Evolutionary conservation across 2,888 invertebrate species (phyloP).

Genomic region (Zonitis immaculata): DNA sequence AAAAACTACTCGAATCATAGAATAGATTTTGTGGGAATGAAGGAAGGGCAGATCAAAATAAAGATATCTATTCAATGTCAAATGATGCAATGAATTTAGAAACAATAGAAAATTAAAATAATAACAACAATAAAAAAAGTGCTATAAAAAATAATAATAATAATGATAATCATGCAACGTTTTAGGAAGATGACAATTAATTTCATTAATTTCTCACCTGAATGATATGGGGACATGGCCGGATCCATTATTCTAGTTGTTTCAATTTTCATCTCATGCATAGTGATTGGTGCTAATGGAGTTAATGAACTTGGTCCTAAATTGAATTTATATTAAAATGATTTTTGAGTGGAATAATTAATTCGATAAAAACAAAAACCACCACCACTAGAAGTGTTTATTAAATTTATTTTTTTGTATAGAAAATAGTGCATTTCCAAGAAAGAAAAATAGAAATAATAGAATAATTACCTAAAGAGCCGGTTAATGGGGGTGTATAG

Average conservation of each 20-base stretch:
- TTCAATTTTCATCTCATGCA: conserved; percentile 72
- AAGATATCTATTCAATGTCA: conserved; percentile 45
- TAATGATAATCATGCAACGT: conserved; percentile 24
- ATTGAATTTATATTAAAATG: conserved; percentile 22
- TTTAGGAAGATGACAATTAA: background rate
- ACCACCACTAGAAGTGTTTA: conserved; percentile 20
- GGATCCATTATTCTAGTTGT: conserved; percentile 58
- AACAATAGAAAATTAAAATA: conserved; percentile 30
- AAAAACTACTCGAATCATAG: conserved; percentile 15
- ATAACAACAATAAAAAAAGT: too few species aligned
- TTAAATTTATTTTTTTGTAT: background rate
- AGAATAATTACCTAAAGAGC: conserved; percentile 58
- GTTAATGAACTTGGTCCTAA: conserved; percentile 62
- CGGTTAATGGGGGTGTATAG: conserved; percentile 73
- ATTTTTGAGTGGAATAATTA: background rate
- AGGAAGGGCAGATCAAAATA: conserved; percentile 39
- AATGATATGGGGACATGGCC: conserved; percentile 63
- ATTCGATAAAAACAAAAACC: conserved; percentile 15
- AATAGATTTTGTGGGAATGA: conserved; percentile 34
- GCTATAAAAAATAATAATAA: conserved; percentile 14
- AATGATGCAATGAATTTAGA: conserved; percentile 42
- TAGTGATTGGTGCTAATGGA: conserved; percentile 67
- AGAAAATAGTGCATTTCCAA: background rate
- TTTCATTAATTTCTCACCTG: conserved; percentile 54
- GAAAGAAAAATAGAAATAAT: background rate